Percentiles rank a stretch among this genome's conserved stretches.
phyloP scores from a whole-genome alignment of 2,797 vertebrate species.

The Gadopsis marmoratus region DNA sequence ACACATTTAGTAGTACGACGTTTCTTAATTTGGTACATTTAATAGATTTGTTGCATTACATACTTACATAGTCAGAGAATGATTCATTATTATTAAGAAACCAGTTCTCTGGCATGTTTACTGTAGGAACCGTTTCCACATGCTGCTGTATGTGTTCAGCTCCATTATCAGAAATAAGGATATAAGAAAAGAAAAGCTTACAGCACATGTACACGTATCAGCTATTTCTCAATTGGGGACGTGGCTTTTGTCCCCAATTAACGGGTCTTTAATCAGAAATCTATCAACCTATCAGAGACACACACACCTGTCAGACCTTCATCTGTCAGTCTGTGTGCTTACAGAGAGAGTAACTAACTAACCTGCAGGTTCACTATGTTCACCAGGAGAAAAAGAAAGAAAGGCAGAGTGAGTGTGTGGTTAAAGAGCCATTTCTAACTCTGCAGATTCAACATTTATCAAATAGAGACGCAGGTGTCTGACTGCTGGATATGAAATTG shows the following conservation, averaged over 20 bases:
- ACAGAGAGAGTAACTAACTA: not conserved
- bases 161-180: not conserved
- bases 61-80: not conserved
- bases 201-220: too few relatives aligned
- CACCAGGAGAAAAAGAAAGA: not conserved
- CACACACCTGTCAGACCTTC: constrained; percentile 23
- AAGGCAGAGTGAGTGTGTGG: not conserved
- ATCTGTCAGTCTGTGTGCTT: constrained; percentile 17
- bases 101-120: not conserved
- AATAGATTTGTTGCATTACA: not conserved
- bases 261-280: too few relatives aligned
- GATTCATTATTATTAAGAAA: not conserved
- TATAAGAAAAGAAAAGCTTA: too few relatives aligned
- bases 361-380: not conserved
- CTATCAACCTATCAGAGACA: not conserved
- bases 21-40: too few relatives aligned
- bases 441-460: constrained; percentile 69
- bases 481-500: constrained; percentile 42
- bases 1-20: not conserved
- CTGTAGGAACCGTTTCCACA: not conserved
- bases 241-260: too few relatives aligned
- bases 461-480: constrained; percentile 60
- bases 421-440: constrained; percentile 38
- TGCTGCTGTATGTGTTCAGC: not conserved
- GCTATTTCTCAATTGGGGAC: too few relatives aligned